Evolutionary conservation across 2,113 vertebrate genomes (phyloP).

Genomic region (Arothron firmamentum): DNA sequence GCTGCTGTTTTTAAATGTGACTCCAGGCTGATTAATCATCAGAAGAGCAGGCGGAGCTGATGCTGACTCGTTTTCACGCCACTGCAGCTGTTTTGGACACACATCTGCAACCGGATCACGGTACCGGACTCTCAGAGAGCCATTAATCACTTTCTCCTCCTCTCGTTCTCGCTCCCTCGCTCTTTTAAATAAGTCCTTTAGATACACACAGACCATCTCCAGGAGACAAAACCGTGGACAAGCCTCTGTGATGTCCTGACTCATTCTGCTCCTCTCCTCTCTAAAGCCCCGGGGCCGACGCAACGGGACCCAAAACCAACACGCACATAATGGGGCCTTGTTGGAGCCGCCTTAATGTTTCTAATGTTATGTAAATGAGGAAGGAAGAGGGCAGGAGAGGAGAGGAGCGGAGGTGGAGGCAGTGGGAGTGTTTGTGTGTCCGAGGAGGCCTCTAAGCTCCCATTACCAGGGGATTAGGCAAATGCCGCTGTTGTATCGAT

Average conservation of each 20-base stretch:
- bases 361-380: conserved; percentile 82
- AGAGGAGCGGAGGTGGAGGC: conserved; percentile 67
- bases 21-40: conserved; percentile 48
- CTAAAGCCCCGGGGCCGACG: conserved; percentile 59
- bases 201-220: conserved; percentile 64
- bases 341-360: conserved; percentile 72
- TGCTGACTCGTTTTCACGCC: conserved; percentile 19
- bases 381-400: conserved; percentile 61
- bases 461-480: conserved; percentile 82
- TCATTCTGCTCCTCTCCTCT: conserved; percentile 65
- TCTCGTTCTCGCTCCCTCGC: conserved; percentile 18
- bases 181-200: conserved; percentile 59
- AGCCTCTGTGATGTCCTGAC: conserved; percentile 68
- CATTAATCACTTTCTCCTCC: conserved; percentile 50
- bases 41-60: conserved; percentile 45
- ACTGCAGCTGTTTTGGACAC: conserved; percentile 32
- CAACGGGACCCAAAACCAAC: conserved; percentile 77
- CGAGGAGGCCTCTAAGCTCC: conserved; percentile 78
- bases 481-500: conserved; percentile 78
- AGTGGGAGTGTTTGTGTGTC: conserved; percentile 75
- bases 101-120: conserved; percentile 53
- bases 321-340: conserved; percentile 77
- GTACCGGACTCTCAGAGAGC: conserved; percentile 42
- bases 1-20: conserved; percentile 33
- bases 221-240: conserved; percentile 68